Evolutionary conservation across 2,113 vertebrate species (phyloP).

Genomic region (rabbit (Oryctolagus cuniculus)): mOryCun1.1 NC_091435.1:152473501-152474000

Average conservation of each 20-base stretch:
- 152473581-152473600: background rate
- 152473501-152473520: background rate
- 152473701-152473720: background rate
- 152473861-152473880: background rate
- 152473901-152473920: background rate
- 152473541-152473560: background rate
- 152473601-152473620: background rate
- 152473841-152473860: background rate
- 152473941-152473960: rapidly evolving
- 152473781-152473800: background rate
- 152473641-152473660: background rate
- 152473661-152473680: background rate
- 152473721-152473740: background rate
- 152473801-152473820: background rate
- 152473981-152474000: background rate
- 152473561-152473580: background rate
- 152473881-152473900: rapidly evolving
- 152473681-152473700: background rate
- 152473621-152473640: background rate
- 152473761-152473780: background rate
- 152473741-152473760: background rate
- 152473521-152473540: background rate
- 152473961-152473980: background rate
- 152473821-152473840: background rate
- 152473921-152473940: background rate